Evolutionary conservation across 2,113 vertebrate genomes (phyloP).

Genomic region (Suncus etruscus): DNA sequence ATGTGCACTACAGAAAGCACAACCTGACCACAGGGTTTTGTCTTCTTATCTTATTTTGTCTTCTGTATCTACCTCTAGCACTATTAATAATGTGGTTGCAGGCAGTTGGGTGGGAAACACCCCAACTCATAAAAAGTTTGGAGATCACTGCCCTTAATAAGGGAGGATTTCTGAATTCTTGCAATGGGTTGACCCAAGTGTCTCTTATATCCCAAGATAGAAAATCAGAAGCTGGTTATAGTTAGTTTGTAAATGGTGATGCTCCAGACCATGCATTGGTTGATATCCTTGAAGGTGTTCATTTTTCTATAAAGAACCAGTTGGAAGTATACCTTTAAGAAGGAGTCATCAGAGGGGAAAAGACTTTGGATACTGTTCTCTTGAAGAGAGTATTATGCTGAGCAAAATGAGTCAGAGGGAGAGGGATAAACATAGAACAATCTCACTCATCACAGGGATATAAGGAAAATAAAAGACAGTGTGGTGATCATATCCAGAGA

Average conservation of each 20-base stretch:
- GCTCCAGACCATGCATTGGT: too few species aligned
- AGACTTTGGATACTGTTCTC: neutral
- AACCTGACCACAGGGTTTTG: neutral
- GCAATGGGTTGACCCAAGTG: neutral
- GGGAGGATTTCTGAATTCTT: neutral
- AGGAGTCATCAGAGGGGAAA: neutral
- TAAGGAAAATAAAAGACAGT: too few species aligned
- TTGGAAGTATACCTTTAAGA: neutral
- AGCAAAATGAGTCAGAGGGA: too few species aligned
- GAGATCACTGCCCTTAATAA: slow-evolving; percentile 3
- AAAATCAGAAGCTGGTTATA: neutral
- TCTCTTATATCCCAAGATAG: neutral
- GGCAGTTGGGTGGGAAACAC: too few species aligned
- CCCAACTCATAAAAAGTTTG: neutral
- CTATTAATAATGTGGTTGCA: neutral
- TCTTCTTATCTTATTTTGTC: neutral
- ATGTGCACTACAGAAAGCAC: neutral
- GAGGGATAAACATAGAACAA: too few species aligned
- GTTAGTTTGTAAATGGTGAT: neutral
- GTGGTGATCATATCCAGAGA: too few species aligned
- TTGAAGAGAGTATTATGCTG: neutral
- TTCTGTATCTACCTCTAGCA: neutral
- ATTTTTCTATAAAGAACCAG: neutral
- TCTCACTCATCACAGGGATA: too few species aligned
- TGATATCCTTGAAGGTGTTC: neutral